Evolutionary conservation across 2,113 vertebrate species (phyloP).

Genomic region (Abramis brama): DNA sequence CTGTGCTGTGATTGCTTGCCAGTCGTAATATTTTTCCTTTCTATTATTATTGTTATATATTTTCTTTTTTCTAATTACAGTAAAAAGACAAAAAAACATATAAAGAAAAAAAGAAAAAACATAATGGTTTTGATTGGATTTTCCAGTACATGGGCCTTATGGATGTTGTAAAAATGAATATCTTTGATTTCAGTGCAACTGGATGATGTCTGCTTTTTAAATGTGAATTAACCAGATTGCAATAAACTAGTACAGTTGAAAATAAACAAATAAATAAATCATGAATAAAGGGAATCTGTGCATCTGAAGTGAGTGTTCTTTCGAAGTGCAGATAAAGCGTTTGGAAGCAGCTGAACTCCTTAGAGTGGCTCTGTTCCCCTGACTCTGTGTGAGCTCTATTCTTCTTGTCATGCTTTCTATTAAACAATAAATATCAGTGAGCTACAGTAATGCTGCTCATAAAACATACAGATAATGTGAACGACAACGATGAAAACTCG

Average conservation of each 20-base stretch:
- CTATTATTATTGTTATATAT: constrained; percentile 90
- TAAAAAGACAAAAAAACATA: constrained; percentile 80
- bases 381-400: background rate
- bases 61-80: constrained; percentile 88
- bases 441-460: constrained; percentile 2
- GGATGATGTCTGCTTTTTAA: constrained; percentile 97
- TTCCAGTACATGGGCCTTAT: constrained; percentile 96
- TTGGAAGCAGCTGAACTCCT: background rate
- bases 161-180: constrained; percentile 97
- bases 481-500: background rate
- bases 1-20: constrained; percentile 98
- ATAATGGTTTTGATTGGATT: constrained; percentile 95
- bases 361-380: background rate
- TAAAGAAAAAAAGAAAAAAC: constrained; percentile 60
- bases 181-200: constrained; percentile 95
- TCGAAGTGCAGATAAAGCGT: constrained; percentile 20
- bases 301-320: constrained; percentile 72
- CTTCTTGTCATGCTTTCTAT: constrained; percentile 30
- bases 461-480: background rate
- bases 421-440: constrained; percentile 19
- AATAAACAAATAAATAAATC: constrained; percentile 79
- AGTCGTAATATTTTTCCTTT: constrained; percentile 92
- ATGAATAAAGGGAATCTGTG: constrained; percentile 88
- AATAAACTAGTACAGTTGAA: constrained; percentile 93
- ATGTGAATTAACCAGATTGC: constrained; percentile 99